Evolutionary conservation across 2,113 vertebrate genomes (phyloP).

Genomic region (Halichoerus grypus): DNA sequence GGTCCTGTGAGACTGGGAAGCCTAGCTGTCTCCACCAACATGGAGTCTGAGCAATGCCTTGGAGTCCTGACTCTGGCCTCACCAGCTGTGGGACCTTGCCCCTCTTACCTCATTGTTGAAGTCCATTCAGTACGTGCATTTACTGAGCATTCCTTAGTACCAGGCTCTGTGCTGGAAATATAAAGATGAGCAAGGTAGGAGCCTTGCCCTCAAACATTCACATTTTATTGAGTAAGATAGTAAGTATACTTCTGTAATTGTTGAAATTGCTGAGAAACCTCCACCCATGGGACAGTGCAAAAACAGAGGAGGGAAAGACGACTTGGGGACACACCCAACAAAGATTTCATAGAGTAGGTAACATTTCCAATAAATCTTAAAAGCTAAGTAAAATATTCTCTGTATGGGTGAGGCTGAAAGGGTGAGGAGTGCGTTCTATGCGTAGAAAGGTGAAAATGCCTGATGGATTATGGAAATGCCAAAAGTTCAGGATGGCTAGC

Average conservation of each 20-base stretch:
- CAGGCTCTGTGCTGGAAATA: constrained; percentile 20
- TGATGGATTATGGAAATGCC: constrained; percentile 12
- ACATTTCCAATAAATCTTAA: constrained; percentile 2
- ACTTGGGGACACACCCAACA: background rate
- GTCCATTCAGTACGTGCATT: constrained; percentile 38
- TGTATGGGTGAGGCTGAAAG: background rate
- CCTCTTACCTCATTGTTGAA: constrained; percentile 54
- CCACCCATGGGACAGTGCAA: background rate
- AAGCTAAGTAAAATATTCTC: constrained; percentile 17
- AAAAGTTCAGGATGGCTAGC: background rate
- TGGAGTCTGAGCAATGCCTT: constrained; percentile 11
- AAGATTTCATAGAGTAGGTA: background rate
- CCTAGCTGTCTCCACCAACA: background rate
- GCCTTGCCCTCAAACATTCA: background rate
- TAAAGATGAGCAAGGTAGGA: constrained; percentile 42
- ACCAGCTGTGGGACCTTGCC: constrained; percentile 7
- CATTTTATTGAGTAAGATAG: background rate
- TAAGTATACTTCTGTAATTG: background rate
- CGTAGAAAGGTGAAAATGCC: background rate
- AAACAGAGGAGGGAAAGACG: constrained; percentile 43
- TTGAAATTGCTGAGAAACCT: background rate
- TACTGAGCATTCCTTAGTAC: constrained; percentile 30
- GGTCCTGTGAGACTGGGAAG: background rate
- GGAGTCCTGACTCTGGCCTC: constrained; percentile 40
- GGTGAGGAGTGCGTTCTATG: background rate